Evolutionary conservation across 2,113 vertebrate species (phyloP).

Genomic region (Catharus bicknelli): DNA sequence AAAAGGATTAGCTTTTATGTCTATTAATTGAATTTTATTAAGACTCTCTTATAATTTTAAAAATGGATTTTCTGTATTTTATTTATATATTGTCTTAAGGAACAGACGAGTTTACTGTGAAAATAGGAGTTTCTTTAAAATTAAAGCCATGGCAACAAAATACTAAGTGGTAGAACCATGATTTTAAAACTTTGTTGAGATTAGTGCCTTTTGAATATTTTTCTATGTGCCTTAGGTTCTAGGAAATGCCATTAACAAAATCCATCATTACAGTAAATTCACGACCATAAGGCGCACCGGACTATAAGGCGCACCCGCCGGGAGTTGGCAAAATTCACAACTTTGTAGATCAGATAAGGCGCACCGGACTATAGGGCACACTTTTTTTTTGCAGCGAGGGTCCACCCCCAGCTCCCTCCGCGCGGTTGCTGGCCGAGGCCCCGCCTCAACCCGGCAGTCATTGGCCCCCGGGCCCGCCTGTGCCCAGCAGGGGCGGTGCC

Average conservation of each 20-base stretch:
- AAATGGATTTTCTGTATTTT: background rate
- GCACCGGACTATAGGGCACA: too few relatives aligned
- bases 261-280: too few relatives aligned
- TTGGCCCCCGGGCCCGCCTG: too few relatives aligned
- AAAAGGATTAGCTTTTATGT: conserved; percentile 29
- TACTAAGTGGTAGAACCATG: background rate
- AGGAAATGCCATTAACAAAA: background rate
- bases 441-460: too few relatives aligned
- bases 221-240: background rate
- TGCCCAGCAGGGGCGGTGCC: too few relatives aligned
- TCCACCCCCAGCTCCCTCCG: too few relatives aligned
- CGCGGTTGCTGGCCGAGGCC: too few relatives aligned
- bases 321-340: too few relatives aligned
- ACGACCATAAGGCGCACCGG: too few relatives aligned
- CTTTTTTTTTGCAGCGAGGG: too few relatives aligned
- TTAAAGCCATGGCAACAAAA: background rate
- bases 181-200: conserved; percentile 10
- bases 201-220: background rate
- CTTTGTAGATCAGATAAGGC: too few relatives aligned
- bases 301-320: too few relatives aligned
- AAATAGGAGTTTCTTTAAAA: background rate
- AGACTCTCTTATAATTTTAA: background rate
- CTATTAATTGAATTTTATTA: conserved; percentile 36
- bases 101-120: background rate
- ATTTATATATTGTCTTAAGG: background rate